phyloP scores from a whole-genome alignment of 2,797 vertebrate genomes.

The Rhinichthys osculus region DNA sequence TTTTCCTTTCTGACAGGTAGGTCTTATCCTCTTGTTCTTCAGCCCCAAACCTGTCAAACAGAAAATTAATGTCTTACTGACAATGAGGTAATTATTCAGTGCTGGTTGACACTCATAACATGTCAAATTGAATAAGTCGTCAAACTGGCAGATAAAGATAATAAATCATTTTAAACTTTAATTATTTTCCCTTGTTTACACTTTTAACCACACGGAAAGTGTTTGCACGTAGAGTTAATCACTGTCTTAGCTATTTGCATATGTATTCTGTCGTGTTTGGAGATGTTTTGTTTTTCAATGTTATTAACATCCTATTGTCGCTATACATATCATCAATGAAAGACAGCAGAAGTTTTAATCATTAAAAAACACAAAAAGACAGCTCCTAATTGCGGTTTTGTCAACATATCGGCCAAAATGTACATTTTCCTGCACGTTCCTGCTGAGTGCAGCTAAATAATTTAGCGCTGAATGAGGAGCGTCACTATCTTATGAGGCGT shows the following conservation, averaged over 20 bases:
- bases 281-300: background rate
- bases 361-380: conserved; percentile 8
- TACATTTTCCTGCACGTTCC: background rate
- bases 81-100: conserved; percentile 69
- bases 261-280: background rate
- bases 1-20: conserved; percentile 16
- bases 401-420: background rate
- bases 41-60: conserved; percentile 51
- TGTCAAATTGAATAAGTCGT: conserved; percentile 52
- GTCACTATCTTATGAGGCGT: conserved; percentile 43
- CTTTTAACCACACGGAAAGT: conserved; percentile 32
- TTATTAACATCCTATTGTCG: background rate
- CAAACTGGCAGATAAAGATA: conserved; percentile 53
- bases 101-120: conserved; percentile 7
- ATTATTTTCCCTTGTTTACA: conserved; percentile 56
- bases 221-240: conserved; percentile 51
- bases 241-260: background rate
- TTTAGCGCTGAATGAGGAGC: conserved; percentile 25
- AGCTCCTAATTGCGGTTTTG: background rate
- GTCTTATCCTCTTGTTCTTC: conserved; percentile 26
- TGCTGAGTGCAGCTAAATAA: conserved; percentile 30
- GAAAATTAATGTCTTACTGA: conserved; percentile 67
- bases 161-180: conserved; percentile 52
- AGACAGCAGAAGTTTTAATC: conserved; percentile 19
- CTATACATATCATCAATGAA: conserved; percentile 12